Base-by-base conservation (phyloP, 2,797 vertebrate genomes). In the Arrhamphus sclerolepis region DNA sequence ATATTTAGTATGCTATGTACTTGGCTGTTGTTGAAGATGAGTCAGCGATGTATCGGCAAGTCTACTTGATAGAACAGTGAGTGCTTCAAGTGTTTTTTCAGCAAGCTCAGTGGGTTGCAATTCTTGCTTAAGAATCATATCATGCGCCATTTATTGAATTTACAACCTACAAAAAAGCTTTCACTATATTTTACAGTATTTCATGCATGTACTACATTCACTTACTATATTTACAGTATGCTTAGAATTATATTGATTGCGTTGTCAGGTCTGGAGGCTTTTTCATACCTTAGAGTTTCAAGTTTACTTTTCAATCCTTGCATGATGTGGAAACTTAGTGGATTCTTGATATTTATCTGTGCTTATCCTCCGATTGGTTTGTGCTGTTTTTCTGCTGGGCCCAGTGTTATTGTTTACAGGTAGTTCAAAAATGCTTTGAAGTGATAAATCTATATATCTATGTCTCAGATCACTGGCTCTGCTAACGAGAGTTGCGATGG, bases 361-460 rank as follows among this genome's bases (percentile, higher is more conserved):
- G 42, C 69, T 69, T 62, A 70, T 67, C 24, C 39, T 50, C 13
- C 10, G 31, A 56, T 62, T 24, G 56, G 51, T 58, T 28, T 21
- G 11, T 40, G 19, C 29, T 47, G 50, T 0, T 50, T 55, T 56
- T 48, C 10, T 7, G 54, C 14, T 18, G 9, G 26, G 62, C 20
- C 44, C 8, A 2, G 34, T 52, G 28, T 66, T 26, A 52, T 42
- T 68, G 59, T 74, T 69, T 60, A 66, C 47, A 60, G 16, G 55
- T 47, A 26, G 29, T 75, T 69, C 57, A 55, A 56, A 21, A n/a
- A 14, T 18, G 48, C 41, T 72, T 72, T 78, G 58, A 73, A 75
- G 65, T 29, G 29, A 62, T 70, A 14, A 49, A 73, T 70, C 62
- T 38, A 65, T 67, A 53, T 62, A 54, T 56, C 58, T 51, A 39